phyloP scores from a whole-genome alignment of 2,797 vertebrate species.

The Aulostomus chinensis region DNA sequence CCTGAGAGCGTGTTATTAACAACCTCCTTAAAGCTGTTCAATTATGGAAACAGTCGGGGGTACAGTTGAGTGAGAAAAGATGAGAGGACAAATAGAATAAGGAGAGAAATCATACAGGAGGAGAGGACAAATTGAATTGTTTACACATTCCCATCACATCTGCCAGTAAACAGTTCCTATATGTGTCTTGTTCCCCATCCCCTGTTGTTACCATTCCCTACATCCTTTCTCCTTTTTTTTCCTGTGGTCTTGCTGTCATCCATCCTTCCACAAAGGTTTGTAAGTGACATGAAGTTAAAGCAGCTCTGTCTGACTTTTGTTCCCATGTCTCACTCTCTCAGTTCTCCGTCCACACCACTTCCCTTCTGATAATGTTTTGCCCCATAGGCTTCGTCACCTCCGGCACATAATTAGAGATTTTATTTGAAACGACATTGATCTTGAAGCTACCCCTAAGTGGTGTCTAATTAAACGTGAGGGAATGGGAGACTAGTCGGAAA shows the following conservation, averaged over 20 bases:
- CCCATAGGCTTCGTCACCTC: slow-evolving; percentile 57
- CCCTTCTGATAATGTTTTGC: slow-evolving; percentile 46
- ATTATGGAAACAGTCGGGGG: slow-evolving; percentile 54
- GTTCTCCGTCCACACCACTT: slow-evolving; percentile 11
- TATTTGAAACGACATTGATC: slow-evolving; percentile 63
- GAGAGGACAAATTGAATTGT: slow-evolving; percentile 6
- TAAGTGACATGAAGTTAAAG: slow-evolving; percentile 33
- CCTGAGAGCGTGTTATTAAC: slow-evolving; percentile 36
- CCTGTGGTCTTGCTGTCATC: slow-evolving; percentile 21
- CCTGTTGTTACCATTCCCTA: slow-evolving; percentile 1
- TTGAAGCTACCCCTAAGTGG: slow-evolving; percentile 44
- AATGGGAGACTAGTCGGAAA: slow-evolving; percentile 41
- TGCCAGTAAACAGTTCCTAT: slow-evolving; percentile 12
- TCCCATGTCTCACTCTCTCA: slow-evolving; percentile 18
- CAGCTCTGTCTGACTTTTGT: slow-evolving; percentile 9
- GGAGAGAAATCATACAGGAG: background rate
- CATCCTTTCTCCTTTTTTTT: background rate
- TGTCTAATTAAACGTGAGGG: slow-evolving; percentile 54
- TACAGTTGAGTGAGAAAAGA: slow-evolving; percentile 12
- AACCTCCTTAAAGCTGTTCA: slow-evolving; percentile 46
- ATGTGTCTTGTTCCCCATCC: slow-evolving; percentile 15
- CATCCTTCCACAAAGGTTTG: slow-evolving; percentile 8
- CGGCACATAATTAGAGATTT: slow-evolving; percentile 56
- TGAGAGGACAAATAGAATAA: slow-evolving; percentile 23
- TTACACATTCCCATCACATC: slow-evolving; percentile 30